These are phyloP conservation scores for Tokudaia tokunoshimensis DNA, from an alignment of 2,797 vertebrate species.

Conservation along the genomic window DNA sequence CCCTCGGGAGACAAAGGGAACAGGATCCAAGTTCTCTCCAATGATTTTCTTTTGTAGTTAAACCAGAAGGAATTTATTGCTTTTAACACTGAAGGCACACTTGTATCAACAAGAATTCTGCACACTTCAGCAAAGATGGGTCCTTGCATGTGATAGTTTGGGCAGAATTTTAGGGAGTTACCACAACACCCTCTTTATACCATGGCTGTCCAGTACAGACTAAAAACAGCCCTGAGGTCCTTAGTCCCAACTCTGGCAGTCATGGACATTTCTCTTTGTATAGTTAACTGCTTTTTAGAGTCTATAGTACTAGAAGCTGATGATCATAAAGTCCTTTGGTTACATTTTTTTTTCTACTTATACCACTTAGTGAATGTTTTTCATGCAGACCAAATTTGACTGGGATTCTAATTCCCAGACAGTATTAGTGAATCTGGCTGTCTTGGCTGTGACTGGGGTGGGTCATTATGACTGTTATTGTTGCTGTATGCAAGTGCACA, in stretches of 20 bases:
- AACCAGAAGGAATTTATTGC: conserved; percentile 73
- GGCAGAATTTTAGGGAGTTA: conserved; percentile 58
- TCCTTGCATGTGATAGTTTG: conserved; percentile 45
- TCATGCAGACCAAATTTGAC: conserved; percentile 9
- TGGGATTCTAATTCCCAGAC: conserved; percentile 11
- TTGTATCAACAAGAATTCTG: conserved; percentile 75
- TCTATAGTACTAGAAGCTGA: neutral
- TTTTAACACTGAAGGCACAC: conserved; percentile 64
- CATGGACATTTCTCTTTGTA: neutral
- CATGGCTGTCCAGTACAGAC: neutral
- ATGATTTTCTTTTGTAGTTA: conserved; percentile 28
- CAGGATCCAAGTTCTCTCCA: conserved; percentile 24
- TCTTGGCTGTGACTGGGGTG: neutral
- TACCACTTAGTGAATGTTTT: conserved; percentile 1
- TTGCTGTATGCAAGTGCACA: neutral
- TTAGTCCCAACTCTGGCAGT: neutral
- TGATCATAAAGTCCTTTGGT: neutral
- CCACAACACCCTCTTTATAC: conserved; percentile 5
- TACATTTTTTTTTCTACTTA: conserved; percentile 36
- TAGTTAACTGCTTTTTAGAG: neutral
- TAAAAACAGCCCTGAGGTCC: neutral
- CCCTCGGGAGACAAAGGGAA: conserved; percentile 59
- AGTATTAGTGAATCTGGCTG: conserved; percentile 10
- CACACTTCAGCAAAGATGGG: conserved; percentile 64
- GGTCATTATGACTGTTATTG: neutral